Base-by-base conservation (phyloP, 2,888 invertebrate species). In the Buathra laborator region DNA sequence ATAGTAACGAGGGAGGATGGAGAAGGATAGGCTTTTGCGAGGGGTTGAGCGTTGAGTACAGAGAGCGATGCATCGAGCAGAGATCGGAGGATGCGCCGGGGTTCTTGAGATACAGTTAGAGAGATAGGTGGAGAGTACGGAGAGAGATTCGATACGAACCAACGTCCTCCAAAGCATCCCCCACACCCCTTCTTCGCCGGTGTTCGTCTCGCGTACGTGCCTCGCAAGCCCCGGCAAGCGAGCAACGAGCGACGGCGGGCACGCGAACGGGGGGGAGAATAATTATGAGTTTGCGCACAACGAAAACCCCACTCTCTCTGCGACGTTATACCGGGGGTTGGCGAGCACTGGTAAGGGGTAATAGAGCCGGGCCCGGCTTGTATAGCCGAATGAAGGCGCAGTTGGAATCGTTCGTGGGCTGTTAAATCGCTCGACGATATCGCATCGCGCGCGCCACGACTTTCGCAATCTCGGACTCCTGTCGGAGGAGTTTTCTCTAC, bases 281-380 rank as follows among this genome's bases (percentile, higher is more conserved):
- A 93, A 93, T 93, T 93, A 93, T 91, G 93, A 91, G 92, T 91
- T 91, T 93, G 93, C 93, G 93, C 93, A 92, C 90, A 90, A 89
- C 90, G 80, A 72, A 48, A 59, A 10, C 56, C 51, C 75, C 81
- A 43, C 77, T 62, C 79, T 70, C 64, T 64, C 66, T 24, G 12
- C 53, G 44, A 44, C 74, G 84, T 24, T 59, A 51, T 56, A 71
- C 19, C 48, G 62, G 74, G 67, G 77, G 59, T 56, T 4, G 76
- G 59, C 56, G 84, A 64, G 67, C 78, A 80, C 78, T 82, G 81
- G 85, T 84, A 86, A 89, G 89, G 90, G 90, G 89, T 90, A 90
- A 91, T 91, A 90, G 91, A 91, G 90, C 89, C 87, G 88, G 89
- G 90, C 91, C 90, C 90, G 90, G 90, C 86, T 89, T 91, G 90